A percentile compares a stretch with the other conserved stretches of the same genome.
Conservation (phyloP, 2,797 vertebrate genomes). For the Danio kyathit region DNA sequence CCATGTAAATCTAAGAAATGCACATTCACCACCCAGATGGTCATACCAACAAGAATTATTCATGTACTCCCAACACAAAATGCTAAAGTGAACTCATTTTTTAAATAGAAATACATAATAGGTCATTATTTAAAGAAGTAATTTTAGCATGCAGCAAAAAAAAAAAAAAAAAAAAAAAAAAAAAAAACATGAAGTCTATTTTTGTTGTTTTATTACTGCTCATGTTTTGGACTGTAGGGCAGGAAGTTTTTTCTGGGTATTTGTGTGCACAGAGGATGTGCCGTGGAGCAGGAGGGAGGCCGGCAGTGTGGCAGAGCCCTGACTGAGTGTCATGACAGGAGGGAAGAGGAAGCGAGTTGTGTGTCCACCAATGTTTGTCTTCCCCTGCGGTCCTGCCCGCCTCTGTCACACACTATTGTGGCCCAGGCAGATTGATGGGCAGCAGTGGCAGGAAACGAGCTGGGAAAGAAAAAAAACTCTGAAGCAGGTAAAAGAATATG, state of each 20-base stretch:
- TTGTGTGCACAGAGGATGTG: slow-evolving; percentile 58
- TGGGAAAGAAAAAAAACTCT: slow-evolving; percentile 55
- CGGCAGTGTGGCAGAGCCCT: slow-evolving; percentile 31
- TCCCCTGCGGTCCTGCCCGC: slow-evolving; percentile 67
- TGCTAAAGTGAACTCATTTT: too few species aligned
- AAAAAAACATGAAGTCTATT: not conserved
- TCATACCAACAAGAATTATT: too few species aligned
- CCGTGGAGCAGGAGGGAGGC: slow-evolving; percentile 48
- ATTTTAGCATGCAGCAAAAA: too few species aligned
- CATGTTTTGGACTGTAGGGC: slow-evolving; percentile 35
- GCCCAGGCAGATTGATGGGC: slow-evolving; percentile 76
- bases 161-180: too few species aligned
- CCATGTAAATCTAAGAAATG: too few species aligned
- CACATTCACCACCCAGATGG: too few species aligned
- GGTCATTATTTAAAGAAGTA: too few species aligned
- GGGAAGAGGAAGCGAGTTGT: slow-evolving; percentile 65
- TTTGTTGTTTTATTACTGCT: slow-evolving; percentile 36
- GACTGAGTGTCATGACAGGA: slow-evolving; percentile 31
- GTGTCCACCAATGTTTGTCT: slow-evolving; percentile 74
- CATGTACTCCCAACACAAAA: too few species aligned
- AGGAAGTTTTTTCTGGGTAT: slow-evolving; percentile 61
- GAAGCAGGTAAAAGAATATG: slow-evolving; percentile 30
- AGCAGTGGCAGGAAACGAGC: slow-evolving; percentile 70
- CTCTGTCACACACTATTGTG: slow-evolving; percentile 77
- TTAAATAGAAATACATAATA: too few species aligned